Conservation (phyloP, 2,797 vertebrate genomes). For the Ibycter americanus region DNA sequence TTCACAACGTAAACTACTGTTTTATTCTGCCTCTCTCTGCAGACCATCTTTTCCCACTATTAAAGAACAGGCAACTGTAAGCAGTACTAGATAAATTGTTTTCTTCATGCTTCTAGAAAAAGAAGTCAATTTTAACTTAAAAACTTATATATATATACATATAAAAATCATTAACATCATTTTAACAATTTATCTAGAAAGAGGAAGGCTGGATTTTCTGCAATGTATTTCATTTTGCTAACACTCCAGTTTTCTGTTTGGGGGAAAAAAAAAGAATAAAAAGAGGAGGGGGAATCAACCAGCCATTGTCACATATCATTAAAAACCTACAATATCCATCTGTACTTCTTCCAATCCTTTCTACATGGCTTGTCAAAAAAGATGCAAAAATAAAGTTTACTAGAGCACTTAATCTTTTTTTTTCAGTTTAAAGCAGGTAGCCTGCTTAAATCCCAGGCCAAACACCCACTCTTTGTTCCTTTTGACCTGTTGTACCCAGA, state of each 20-base stretch:
- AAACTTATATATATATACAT: neutral
- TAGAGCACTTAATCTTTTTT: neutral
- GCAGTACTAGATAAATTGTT: neutral
- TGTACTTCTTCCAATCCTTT: neutral
- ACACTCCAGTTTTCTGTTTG: neutral
- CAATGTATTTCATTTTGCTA: neutral
- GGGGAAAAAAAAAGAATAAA: neutral
- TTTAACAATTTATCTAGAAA: neutral
- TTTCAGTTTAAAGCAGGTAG: neutral
- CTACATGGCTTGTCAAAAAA: neutral
- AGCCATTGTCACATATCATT: neutral
- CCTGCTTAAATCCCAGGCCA: constrained; percentile 13
- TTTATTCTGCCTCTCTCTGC: neutral
- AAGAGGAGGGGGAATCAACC: neutral
- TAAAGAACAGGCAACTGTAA: neutral
- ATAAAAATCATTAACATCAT: neutral
- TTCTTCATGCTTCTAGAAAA: neutral
- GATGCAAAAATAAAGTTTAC: neutral
- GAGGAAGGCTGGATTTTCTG: neutral
- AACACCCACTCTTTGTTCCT: neutral
- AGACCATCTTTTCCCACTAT: neutral
- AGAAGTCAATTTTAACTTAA: neutral
- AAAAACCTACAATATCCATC: neutral
- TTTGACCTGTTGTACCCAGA: constrained; percentile 26
- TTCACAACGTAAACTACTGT: neutral